These are phyloP conservation scores for Takifugu bimaculatus DNA, from an alignment of 2,113 vertebrate genomes.

Conservation along the genomic window DNA sequence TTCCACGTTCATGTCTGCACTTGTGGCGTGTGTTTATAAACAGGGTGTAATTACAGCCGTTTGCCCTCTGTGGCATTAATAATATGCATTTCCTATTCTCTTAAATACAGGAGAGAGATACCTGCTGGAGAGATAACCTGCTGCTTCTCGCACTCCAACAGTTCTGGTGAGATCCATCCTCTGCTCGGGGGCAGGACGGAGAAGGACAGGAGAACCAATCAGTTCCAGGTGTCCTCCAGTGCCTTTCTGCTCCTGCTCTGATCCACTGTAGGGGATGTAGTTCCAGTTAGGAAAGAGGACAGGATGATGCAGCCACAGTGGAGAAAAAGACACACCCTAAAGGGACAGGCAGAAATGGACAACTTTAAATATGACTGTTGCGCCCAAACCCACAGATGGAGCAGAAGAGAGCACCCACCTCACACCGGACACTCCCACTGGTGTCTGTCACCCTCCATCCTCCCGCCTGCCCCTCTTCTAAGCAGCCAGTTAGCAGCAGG, in stretches of 20 bases:
- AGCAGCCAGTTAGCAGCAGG: constrained; percentile 79
- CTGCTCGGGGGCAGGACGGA: constrained; percentile 38
- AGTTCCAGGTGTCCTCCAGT: constrained; percentile 75
- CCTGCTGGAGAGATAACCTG: constrained; percentile 47
- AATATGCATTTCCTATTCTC: background rate
- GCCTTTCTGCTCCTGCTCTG: constrained; percentile 6
- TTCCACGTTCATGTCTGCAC: no score
- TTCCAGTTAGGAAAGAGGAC: constrained; percentile 82
- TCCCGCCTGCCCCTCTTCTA: constrained; percentile 64
- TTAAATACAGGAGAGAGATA: constrained; percentile 25
- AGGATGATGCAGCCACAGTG: constrained; percentile 67
- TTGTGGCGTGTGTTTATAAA: no score
- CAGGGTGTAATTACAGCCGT: background rate
- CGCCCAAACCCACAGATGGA: background rate
- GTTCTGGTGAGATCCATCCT: constrained; percentile 33
- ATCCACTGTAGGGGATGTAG: constrained; percentile 75
- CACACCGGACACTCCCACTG: constrained; percentile 74
- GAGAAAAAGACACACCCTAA: constrained; percentile 73
- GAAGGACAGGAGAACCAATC: constrained; percentile 66
- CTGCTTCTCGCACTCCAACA: constrained; percentile 46
- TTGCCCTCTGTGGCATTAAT: background rate
- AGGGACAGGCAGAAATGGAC: background rate
- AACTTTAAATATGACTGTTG: background rate
- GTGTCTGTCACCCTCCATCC: constrained; percentile 71
- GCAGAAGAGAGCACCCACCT: constrained; percentile 58